Conservation (phyloP, 2,113 vertebrate species). For the Burhinus bistriatus region DNA sequence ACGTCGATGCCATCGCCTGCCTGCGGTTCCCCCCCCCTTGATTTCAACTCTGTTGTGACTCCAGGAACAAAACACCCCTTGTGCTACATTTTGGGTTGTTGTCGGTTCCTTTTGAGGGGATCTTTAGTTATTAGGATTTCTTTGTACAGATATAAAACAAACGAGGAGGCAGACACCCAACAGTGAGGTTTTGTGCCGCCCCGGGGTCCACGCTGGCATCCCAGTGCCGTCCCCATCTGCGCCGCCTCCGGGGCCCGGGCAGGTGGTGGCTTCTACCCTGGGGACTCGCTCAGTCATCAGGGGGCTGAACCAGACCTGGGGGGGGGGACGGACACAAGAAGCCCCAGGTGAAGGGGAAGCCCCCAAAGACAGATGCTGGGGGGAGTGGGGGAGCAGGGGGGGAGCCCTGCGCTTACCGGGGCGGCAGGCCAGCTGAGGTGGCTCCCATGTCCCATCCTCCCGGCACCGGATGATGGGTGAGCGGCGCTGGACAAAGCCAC, state of each 20-base stretch:
- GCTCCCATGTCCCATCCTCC: conserved; percentile 84
- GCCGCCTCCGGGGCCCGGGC: background rate
- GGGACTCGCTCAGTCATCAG: background rate
- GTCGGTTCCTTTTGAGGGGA: background rate
- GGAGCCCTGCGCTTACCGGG: conserved; percentile 64
- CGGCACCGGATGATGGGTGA: conserved; percentile 84
- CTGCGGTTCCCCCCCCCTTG: fast-evolving
- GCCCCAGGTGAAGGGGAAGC: background rate
- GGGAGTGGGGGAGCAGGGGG: too few species aligned
- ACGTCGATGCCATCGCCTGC: fast-evolving
- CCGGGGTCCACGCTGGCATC: fast-evolving
- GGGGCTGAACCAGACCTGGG: background rate
- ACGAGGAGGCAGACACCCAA: background rate
- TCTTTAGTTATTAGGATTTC: background rate
- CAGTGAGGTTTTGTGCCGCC: background rate
- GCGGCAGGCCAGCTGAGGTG: conserved; percentile 80
- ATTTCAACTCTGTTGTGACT: background rate
- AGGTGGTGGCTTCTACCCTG: background rate
- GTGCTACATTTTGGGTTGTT: background rate
- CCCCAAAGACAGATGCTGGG: fast-evolving
- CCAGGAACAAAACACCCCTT: background rate
- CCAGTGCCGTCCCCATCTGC: background rate
- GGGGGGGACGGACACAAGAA: background rate
- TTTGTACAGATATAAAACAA: conserved; percentile 37
- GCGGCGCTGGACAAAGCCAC: conserved; percentile 80